A percentile compares a stretch with the other conserved stretches of the same genome.
These are phyloP conservation scores for Rhinatrema bivittatum DNA, from an alignment of 2,797 vertebrate species.

Conservation along the genomic window DNA sequence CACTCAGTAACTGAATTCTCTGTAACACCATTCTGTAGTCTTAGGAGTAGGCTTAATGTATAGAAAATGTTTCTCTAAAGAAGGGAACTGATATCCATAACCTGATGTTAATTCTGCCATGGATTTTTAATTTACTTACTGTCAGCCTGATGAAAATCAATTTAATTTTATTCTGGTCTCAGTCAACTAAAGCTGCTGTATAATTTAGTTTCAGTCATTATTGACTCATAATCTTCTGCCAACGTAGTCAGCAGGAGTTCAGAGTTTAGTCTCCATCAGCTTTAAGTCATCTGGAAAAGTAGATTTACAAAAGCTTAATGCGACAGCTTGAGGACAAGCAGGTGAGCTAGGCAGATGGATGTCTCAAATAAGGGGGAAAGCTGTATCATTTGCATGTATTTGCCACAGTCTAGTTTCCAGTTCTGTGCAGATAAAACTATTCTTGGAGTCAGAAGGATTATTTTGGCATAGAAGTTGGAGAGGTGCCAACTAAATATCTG, in stretches of 20 bases:
- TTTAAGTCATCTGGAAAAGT: conserved; percentile 32
- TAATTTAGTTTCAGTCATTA: conserved; percentile 59
- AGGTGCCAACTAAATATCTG: too few relatives aligned
- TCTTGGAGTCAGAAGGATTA: too few relatives aligned
- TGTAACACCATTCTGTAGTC: too few relatives aligned
- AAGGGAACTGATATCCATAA: too few relatives aligned
- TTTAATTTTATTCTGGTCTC: conserved; percentile 52
- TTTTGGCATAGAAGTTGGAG: too few relatives aligned
- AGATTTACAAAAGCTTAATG: conserved; percentile 3
- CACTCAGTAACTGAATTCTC: too few relatives aligned
- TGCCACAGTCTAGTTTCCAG: too few relatives aligned
- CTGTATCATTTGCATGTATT: too few relatives aligned
- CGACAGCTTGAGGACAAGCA: not conserved
- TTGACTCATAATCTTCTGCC: conserved; percentile 53
- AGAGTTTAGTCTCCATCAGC: conserved; percentile 36
- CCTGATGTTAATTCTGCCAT: conserved; percentile 30
- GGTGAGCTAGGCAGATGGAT: not conserved
- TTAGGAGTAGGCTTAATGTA: too few relatives aligned
- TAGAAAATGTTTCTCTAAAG: too few relatives aligned
- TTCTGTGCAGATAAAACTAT: too few relatives aligned
- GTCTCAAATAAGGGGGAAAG: not conserved
- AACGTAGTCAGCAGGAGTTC: conserved; percentile 46
- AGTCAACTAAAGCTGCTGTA: conserved; percentile 50
- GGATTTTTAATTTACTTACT: conserved; percentile 27
- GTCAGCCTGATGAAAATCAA: conserved; percentile 47